A percentile compares a stretch with the other conserved stretches of the same genome.
Evolutionary conservation across 2,113 vertebrate genomes (phyloP).

Genomic region (Solea senegalensis): DNA sequence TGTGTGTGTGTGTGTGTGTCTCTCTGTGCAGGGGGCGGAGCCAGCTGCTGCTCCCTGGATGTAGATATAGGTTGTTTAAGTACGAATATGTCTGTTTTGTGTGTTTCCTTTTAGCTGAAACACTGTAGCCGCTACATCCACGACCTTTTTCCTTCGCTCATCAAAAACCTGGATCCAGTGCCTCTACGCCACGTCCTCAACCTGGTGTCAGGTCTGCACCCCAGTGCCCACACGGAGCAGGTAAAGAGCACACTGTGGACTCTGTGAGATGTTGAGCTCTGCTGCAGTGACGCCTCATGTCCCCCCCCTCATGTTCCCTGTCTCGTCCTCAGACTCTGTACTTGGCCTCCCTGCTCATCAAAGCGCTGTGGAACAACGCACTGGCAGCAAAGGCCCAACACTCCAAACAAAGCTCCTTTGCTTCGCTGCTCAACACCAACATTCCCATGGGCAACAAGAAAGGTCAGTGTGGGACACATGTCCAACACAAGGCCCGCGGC

Average conservation of each 20-base stretch:
- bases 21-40: too few species aligned
- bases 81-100: neutral
- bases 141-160: conserved; percentile 96
- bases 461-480: conserved; percentile 78
- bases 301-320: neutral
- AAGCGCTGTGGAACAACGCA: conserved; percentile 99
- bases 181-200: conserved; percentile 97
- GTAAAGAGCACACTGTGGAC: conserved; percentile 67
- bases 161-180: conserved; percentile 98
- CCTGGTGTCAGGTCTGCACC: conserved; percentile 95
- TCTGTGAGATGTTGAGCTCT: neutral
- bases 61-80: too few species aligned
- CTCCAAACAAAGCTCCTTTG: conserved; percentile 98
- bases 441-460: conserved; percentile 98
- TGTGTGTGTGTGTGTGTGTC: too few species aligned
- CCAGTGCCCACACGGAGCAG: conserved; percentile 98
- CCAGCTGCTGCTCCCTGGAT: too few species aligned
- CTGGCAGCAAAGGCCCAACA: conserved; percentile 97
- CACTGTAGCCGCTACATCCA: conserved; percentile 99
- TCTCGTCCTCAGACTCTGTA: conserved; percentile 88
- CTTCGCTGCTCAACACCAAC: conserved; percentile 97
- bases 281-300: neutral
- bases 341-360: conserved; percentile 98
- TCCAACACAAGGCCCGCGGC: too few species aligned
- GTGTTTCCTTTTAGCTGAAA: conserved; percentile 84